Evolutionary conservation across 2,888 invertebrate genomes (phyloP), one percentile per base, ranked within the genome.

Genomic region (Melipona beecheii): DNA sequence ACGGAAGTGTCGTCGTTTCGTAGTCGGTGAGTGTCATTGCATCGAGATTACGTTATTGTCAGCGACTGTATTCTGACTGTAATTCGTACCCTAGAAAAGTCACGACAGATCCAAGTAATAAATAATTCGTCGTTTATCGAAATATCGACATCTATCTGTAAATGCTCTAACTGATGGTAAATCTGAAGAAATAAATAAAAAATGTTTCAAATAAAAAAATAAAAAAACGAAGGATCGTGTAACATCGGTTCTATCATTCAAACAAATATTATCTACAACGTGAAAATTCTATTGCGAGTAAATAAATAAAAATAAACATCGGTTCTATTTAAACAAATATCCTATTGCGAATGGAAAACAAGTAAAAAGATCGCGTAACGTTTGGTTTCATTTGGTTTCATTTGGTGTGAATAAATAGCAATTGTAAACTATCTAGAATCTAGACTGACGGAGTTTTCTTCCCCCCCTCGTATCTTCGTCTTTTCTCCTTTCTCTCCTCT

Each of bases 41-140:
- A 81, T 81, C 80, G 60, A 78, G 68, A 69, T 11, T 49, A 62
- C 36, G 66, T 85, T 85, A 88, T 88, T 84, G 87, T 88, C 88
- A 83, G 80, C 81, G 9, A 81, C 71, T 83, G n/a, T n/a, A 81
- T 71, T 82, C 79, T 80, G 86, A 86, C 84, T 75, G 65, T 19
- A 21, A 66, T 86, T 79, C 60, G 36, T 36, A 6, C 13, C 24
- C 36, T 65, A 62, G 49, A 74, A 68, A 1, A 27, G 27, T 27
- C 1, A 27, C 27, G 27, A 68, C 69, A 81, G 3, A 69, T 24
- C 4, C 24, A 50, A 24, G 24, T 78, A 79, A 76, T 78, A 76
- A 84, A 84, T 82, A 81, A 86, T 81, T 78, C 50, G 50, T 75
- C 68, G 62, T 36, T 81, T 56, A 27, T 73, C 66, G 58, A 72